Percentiles rank a stretch among this genome's conserved stretches.
Conservation (phyloP, 2,113 vertebrate genomes). For the Melanerpes formicivorus region DNA sequence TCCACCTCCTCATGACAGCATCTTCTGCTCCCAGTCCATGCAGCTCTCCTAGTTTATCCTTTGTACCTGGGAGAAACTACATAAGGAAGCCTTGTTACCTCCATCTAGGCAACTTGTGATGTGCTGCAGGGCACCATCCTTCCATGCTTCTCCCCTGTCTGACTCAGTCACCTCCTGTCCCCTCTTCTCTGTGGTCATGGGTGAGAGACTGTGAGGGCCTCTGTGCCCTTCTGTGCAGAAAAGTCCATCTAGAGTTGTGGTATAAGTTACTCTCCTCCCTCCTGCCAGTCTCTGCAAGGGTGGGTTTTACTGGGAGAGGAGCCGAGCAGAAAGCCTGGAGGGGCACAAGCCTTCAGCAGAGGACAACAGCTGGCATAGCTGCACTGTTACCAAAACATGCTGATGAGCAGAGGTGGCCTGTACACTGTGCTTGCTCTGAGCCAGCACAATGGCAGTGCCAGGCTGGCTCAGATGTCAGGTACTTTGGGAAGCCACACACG, state of each 20-base stretch:
- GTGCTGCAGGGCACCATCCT: neutral
- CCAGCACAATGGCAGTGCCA: neutral
- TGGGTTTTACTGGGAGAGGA: neutral
- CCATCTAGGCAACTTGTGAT: neutral
- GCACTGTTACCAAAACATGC: neutral
- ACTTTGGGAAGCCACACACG: fast-evolving
- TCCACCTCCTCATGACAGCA: neutral
- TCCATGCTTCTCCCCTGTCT: neutral
- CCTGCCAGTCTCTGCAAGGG: neutral
- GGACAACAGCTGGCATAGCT: neutral
- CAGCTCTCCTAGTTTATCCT: neutral
- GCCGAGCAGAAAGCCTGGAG: neutral
- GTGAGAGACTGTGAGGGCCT: neutral
- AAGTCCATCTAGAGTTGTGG: neutral
- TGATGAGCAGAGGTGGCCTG: neutral
- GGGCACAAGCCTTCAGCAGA: neutral
- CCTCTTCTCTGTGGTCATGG: neutral
- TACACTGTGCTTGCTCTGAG: neutral
- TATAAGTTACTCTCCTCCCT: neutral
- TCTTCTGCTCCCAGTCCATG: neutral
- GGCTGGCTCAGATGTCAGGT: neutral
- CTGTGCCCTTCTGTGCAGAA: neutral
- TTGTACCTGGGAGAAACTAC: neutral
- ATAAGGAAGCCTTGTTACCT: neutral
- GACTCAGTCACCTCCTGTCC: neutral